Conservation (phyloP, 2,888 invertebrate species). For the Andrena hattorfiana region DNA sequence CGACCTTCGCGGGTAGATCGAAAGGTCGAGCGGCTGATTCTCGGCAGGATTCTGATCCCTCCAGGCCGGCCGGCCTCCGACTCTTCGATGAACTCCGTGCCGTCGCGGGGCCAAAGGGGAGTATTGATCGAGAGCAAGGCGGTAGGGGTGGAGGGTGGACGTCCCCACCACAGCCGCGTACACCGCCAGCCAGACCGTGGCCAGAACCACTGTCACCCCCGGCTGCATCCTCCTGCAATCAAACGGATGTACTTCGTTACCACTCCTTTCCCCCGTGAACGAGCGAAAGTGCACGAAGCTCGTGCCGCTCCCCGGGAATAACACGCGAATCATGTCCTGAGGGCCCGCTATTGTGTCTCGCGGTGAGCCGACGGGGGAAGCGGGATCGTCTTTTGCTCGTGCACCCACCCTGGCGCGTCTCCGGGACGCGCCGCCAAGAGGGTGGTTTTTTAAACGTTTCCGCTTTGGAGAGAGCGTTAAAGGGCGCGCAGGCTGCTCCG, state of each 20-base stretch:
- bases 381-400: neutral
- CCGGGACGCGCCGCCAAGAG: neutral
- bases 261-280: conserved; percentile 1
- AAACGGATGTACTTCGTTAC: conserved; percentile 73
- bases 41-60: conserved; percentile 67
- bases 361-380: conserved; percentile 3
- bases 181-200: conserved; percentile 78
- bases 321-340: conserved; percentile 5
- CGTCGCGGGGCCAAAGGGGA: conserved; percentile 77
- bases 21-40: conserved; percentile 58
- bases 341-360: neutral
- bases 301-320: neutral
- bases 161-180: conserved; percentile 76
- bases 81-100: conserved; percentile 74
- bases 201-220: conserved; percentile 79
- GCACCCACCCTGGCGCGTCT: neutral
- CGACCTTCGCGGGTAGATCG: conserved; percentile 59
- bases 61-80: conserved; percentile 72
- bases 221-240: conserved; percentile 80
- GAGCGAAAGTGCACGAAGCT: neutral
- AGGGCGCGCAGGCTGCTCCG: neutral
- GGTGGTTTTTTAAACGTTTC: conserved; percentile 23
- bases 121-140: conserved; percentile 81
- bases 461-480: neutral
- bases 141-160: conserved; percentile 72